Conservation (phyloP, 2,113 vertebrate species). For the Rhabdornis inornatus region DNA sequence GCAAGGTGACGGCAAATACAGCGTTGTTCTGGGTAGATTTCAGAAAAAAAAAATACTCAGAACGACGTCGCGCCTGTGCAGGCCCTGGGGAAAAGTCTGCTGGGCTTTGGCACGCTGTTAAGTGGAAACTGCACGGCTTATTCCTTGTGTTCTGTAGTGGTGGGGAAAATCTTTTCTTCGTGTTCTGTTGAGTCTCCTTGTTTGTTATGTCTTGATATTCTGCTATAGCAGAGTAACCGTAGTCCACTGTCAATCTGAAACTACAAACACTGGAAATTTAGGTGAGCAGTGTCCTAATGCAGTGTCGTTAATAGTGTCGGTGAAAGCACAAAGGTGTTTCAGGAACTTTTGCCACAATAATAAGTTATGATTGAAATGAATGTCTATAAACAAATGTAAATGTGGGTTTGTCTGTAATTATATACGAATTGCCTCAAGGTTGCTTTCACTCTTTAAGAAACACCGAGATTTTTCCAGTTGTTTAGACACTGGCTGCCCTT, state of each 20-base stretch:
- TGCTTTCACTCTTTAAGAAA: not conserved
- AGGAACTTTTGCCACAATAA: not conserved
- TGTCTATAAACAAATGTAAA: not conserved
- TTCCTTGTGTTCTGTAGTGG: fast-evolving
- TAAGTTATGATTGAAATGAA: not conserved
- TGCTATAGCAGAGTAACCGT: not conserved
- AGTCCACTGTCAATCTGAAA: not conserved
- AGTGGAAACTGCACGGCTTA: fast-evolving
- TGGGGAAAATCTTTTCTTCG: too few relatives aligned
- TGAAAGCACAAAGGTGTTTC: not conserved
- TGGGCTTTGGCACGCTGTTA: not conserved
- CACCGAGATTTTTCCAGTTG: not conserved
- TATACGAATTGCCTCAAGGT: not conserved
- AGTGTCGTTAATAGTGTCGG: fast-evolving
- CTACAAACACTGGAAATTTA: too few relatives aligned
- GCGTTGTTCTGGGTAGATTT: fast-evolving
- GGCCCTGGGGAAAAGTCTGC: not conserved
- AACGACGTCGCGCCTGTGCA: fast-evolving
- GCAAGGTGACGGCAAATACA: not conserved
- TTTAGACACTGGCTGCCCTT: not conserved
- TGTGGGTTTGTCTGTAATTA: not conserved
- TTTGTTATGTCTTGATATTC: not conserved
- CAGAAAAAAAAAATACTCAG: not conserved
- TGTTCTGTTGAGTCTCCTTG: not conserved
- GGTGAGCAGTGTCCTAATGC: not conserved